phyloP scores from a whole-genome alignment of 2,797 vertebrate genomes.

The Pelodytes ibericus region DNA sequence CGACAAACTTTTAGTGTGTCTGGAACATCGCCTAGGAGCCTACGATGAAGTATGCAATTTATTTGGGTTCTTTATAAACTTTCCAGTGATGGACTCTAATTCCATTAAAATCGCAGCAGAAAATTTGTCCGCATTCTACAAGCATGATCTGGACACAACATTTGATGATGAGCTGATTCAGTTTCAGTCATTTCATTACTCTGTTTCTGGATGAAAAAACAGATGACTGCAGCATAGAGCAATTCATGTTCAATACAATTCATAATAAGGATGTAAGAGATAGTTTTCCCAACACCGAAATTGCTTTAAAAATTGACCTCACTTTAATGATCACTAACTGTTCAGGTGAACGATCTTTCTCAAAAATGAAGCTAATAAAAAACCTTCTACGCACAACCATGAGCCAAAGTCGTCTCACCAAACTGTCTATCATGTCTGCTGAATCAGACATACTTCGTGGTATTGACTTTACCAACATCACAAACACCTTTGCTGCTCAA shows the following conservation, averaged over 20 bases:
- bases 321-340: neutral
- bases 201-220: neutral
- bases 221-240: slow-evolving; percentile 9
- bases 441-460: slow-evolving; percentile 6
- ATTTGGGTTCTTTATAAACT: neutral
- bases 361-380: slow-evolving; percentile 1
- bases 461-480: too few relatives aligned
- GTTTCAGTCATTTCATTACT: neutral
- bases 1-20: neutral
- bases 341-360: slow-evolving; percentile 2
- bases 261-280: neutral
- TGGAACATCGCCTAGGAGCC: neutral
- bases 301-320: slow-evolving; percentile 13
- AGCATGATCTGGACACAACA: neutral
- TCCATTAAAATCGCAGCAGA: neutral
- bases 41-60: neutral
- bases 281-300: slow-evolving; percentile 1
- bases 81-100: neutral
- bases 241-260: slow-evolving; percentile 15
- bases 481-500: too few relatives aligned
- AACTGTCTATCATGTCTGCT: slow-evolving; percentile 28
- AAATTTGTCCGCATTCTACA: neutral
- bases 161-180: neutral
- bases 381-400: slow-evolving; percentile 7
- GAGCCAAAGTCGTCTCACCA: slow-evolving; percentile 23